A percentile compares a stretch with the other conserved stretches of the same genome.
phyloP scores from a whole-genome alignment of 2,797 vertebrate species.

The Forpus xanthops region DNA sequence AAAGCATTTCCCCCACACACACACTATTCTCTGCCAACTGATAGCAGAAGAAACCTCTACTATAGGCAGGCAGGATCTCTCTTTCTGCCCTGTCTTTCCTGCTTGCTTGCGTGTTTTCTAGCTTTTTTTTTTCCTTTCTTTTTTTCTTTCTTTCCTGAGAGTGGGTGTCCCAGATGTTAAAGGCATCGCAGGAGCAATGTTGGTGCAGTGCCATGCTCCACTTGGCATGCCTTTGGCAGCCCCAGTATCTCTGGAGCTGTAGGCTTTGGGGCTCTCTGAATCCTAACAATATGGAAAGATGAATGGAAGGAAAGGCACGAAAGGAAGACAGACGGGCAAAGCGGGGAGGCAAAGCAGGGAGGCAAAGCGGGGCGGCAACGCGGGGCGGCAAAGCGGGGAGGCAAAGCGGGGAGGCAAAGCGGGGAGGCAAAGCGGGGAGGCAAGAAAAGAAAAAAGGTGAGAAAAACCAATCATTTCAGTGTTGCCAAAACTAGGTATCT shows the following conservation, averaged over 20 bases:
- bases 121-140: not conserved
- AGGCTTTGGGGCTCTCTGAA: not conserved
- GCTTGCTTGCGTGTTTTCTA: not conserved
- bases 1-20: not conserved
- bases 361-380: no score
- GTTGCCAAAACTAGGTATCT: not conserved
- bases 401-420: no score
- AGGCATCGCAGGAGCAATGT: not conserved
- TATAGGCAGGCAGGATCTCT: not conserved
- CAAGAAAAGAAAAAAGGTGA: not conserved
- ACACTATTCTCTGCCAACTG: not conserved
- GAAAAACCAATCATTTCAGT: not conserved
- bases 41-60: not conserved
- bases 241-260: not conserved
- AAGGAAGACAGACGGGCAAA: no score
- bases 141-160: not conserved
- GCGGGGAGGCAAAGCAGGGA: no score
- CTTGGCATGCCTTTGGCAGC: not conserved
- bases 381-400: no score
- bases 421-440: no score
- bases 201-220: not conserved
- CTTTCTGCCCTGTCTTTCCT: not conserved
- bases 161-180: not conserved
- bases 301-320: no score
- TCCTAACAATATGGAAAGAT: not conserved